These are phyloP conservation scores for Tribolium freemani DNA, from an alignment of 2,888 invertebrate species.

Conservation along the genomic window DNA sequence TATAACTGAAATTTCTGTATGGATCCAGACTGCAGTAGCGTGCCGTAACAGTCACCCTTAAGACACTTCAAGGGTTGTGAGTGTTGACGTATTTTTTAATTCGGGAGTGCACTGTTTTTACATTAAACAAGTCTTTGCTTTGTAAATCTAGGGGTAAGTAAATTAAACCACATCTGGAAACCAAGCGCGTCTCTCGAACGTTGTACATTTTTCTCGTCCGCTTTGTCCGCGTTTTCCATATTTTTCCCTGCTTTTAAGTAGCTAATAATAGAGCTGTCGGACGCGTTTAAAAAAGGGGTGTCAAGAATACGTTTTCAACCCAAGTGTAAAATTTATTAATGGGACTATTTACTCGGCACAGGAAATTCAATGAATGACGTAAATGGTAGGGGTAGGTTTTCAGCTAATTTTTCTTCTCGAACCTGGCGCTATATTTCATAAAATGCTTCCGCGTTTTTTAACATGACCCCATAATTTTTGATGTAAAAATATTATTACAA, in stretches of 20 bases:
- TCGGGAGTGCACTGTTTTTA: conserved; percentile 24
- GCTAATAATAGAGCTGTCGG: neutral
- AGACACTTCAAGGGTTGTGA: conserved; percentile 28
- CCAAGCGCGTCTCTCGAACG: neutral
- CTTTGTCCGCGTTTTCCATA: neutral
- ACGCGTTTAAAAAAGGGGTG: neutral
- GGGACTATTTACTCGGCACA: neutral
- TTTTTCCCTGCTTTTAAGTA: neutral
- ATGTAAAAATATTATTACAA: too few relatives aligned
- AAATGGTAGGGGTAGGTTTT: neutral
- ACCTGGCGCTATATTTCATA: neutral
- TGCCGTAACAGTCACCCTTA: conserved; percentile 49
- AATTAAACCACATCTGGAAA: neutral
- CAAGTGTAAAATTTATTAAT: neutral
- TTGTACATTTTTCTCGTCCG: neutral
- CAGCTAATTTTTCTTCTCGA: neutral
- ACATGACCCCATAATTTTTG: too few relatives aligned
- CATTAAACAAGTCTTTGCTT: conserved; percentile 10
- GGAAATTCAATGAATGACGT: neutral
- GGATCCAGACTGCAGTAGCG: conserved; percentile 62
- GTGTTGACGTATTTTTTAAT: conserved; percentile 14
- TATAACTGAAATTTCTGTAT: conserved; percentile 62
- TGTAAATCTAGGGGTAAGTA: conserved; percentile 24
- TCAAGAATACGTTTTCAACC: neutral
- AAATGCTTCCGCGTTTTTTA: neutral